These are phyloP conservation scores for Myiozetetes cayanensis DNA, from an alignment of 2,113 vertebrate genomes.

Conservation along the genomic window DNA sequence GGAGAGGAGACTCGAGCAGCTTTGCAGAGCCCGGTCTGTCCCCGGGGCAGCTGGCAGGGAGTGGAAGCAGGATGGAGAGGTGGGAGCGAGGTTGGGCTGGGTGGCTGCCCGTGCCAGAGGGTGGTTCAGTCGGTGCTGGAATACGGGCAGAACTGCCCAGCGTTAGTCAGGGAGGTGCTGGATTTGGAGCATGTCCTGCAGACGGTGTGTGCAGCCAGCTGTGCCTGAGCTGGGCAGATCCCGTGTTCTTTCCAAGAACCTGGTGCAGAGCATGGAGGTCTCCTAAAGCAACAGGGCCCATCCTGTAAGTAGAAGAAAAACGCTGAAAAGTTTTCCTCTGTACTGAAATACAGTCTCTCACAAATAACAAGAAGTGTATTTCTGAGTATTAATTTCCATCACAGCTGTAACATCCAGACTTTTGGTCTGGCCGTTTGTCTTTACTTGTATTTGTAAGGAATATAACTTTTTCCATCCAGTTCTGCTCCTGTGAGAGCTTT, in stretches of 20 bases:
- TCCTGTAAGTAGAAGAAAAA: constrained; percentile 8
- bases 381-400: background rate
- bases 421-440: background rate
- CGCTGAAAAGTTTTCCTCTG: background rate
- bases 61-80: background rate
- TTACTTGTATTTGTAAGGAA: background rate
- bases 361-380: background rate
- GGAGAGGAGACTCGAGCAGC: background rate
- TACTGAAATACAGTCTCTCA: background rate
- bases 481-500: background rate
- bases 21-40: background rate
- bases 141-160: rapidly evolving
- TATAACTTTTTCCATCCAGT: rapidly evolving
- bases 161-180: background rate
- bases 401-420: background rate
- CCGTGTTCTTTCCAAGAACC: background rate
- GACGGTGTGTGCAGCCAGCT: background rate
- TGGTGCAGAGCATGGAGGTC: background rate
- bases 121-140: background rate
- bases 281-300: background rate
- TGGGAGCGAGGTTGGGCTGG: background rate
- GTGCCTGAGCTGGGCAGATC: background rate
- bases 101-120: rapidly evolving
- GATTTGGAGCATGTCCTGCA: background rate
- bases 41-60: no score